Evolutionary conservation across 2,113 vertebrate genomes (phyloP), one percentile per base, ranked within the genome.

Genomic region (Channa maculata): DNA sequence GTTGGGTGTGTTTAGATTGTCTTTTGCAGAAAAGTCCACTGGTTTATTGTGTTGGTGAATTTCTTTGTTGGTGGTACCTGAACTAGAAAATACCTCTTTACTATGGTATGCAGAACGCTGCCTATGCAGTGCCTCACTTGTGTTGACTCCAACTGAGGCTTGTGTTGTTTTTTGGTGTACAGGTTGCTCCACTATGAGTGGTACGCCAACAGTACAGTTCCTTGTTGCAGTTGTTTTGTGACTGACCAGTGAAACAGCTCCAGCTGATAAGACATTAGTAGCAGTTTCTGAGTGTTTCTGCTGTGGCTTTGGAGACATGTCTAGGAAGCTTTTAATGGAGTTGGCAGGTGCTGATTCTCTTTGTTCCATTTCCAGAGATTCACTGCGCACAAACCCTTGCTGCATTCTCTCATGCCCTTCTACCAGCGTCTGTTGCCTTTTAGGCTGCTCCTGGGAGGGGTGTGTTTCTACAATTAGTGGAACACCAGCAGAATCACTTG

Each of bases 21-120:
- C 84, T 89, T 93, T 89, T 64, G 92, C 63, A 82, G 97, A 97
- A 85, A 98, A 96, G 87, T 99, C 95, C 75, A 98, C 79, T 39
- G 96, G 96, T 15, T 86, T 94, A 82, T 89, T 94, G 61, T 80
- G 68, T 74, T 77, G 48, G 9, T 87, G 83, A 49, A 80, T 74
- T 55, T 94, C 88, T 71, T 84, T 52, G 59, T 69, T 51, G 36
- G 36, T 67, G 7, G 12, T 44, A 13, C 6, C 68, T 64, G 80
- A 63, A 24, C 5, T 39, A 65, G 73, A 83, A 34, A 90, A 70
- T 0, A 48, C 48, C 51, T 58, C 36, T 51, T 83, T 87, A n/a
- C 5, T 63, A 49, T 89, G 79, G 61, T 67, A 62, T 5, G 72
- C 66, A 38, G 75, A 62, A 44, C 85, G 81, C 5, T 87, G 75